Conservation (phyloP, 1,140 invertebrate genomes). For the Zaprionus ornatus region DNA sequence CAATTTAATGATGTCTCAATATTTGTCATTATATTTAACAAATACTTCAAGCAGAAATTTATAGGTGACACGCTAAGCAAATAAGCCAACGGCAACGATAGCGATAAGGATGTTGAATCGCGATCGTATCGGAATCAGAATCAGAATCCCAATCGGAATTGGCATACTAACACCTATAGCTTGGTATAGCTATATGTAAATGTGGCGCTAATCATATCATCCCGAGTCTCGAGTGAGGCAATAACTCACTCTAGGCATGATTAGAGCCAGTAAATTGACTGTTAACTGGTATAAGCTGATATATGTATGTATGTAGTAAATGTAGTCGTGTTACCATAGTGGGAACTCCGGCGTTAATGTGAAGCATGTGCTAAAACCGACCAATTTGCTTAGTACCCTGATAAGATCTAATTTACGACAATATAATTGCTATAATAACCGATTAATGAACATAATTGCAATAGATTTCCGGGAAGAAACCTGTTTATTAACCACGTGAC, state of each 20-base stretch:
- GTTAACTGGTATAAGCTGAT: not conserved
- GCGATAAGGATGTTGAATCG: slow-evolving; percentile 46
- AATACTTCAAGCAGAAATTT: slow-evolving; percentile 44
- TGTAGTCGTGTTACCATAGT: too few relatives aligned
- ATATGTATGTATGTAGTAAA: not conserved
- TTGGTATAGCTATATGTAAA: slow-evolving; percentile 14
- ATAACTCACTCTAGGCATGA: slow-evolving; percentile 56
- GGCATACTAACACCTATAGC: not conserved
- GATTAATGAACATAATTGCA: slow-evolving; percentile 21
- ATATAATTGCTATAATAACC: slow-evolving; percentile 28
- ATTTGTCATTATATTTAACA: slow-evolving; percentile 66
- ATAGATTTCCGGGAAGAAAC: slow-evolving; percentile 30
- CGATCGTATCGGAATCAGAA: not conserved
- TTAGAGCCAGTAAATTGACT: slow-evolving; percentile 34
- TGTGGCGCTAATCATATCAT: slow-evolving; percentile 63
- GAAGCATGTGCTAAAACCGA: slow-evolving; percentile 25
- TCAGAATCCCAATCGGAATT: not conserved
- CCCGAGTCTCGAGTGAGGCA: slow-evolving; percentile 37
- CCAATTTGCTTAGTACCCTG: not conserved
- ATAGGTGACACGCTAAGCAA: slow-evolving; percentile 55
- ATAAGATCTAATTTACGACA: slow-evolving; percentile 22
- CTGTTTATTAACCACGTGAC: slow-evolving; percentile 10
- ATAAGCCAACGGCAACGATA: slow-evolving; percentile 21
- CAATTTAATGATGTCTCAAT: slow-evolving; percentile 72
- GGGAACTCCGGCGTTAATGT: not conserved